A percentile compares a stretch with the other conserved stretches of the same genome.
Evolutionary conservation across 2,113 vertebrate genomes (phyloP).

Genomic region (Pagrus major): DNA sequence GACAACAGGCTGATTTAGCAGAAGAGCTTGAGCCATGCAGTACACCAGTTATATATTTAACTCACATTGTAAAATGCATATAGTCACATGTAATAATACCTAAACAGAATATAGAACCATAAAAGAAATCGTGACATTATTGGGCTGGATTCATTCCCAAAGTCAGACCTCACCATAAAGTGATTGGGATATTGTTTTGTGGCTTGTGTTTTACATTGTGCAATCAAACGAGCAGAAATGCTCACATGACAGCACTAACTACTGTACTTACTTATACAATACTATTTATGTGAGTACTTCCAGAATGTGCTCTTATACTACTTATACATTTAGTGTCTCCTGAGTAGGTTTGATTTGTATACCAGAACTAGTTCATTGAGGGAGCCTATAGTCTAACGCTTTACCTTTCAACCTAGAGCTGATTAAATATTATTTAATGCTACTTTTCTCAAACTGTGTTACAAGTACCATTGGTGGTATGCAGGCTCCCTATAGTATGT

Average conservation of each 20-base stretch:
- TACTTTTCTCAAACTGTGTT: too few species aligned
- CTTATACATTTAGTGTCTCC: neutral
- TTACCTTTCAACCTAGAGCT: neutral
- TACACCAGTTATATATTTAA: neutral
- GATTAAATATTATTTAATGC: neutral
- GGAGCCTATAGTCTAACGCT: too few species aligned
- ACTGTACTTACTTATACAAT: neutral
- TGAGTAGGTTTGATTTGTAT: neutral
- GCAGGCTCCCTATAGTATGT: too few species aligned
- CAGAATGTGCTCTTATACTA: too few species aligned
- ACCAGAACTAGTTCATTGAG: neutral
- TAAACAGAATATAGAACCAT: neutral
- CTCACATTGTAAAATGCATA: neutral
- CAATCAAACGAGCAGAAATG: neutral
- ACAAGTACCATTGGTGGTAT: too few species aligned
- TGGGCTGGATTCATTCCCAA: neutral
- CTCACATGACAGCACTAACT: slow-evolving; percentile 16
- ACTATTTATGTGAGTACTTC: neutral
- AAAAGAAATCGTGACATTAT: neutral
- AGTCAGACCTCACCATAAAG: neutral
- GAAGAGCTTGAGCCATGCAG: neutral
- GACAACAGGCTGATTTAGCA: too few species aligned
- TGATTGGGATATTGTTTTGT: neutral
- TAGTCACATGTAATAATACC: neutral
- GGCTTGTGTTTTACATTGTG: neutral